phyloP scores from a whole-genome alignment of 1,140 invertebrate species.

The Monochamus saltuarius region DNA sequence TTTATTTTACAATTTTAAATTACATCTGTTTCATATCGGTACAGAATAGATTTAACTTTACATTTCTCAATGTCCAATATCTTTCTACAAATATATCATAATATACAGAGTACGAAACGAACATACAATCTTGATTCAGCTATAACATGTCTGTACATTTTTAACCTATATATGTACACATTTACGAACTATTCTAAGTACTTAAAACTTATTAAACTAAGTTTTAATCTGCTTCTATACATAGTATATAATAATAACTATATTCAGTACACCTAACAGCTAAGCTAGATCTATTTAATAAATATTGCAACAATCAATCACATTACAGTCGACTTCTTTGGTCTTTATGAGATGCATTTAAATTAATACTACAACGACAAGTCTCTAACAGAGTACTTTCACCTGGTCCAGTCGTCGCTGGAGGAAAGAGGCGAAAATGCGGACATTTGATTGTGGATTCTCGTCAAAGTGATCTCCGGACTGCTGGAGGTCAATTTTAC shows the following conservation, averaged over 20 bases:
- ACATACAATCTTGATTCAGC: no score
- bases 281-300: constrained; percentile 28
- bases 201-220: constrained; percentile 38
- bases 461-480: constrained; percentile 31
- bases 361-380: not conserved
- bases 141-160: constrained; percentile 17
- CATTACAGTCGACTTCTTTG: constrained; percentile 41
- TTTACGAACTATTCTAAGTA: constrained; percentile 14
- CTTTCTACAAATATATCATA: no score
- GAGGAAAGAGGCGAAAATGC: constrained; percentile 46
- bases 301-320: constrained; percentile 44
- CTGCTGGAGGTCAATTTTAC: constrained; percentile 34
- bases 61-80: no score
- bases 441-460: constrained; percentile 45
- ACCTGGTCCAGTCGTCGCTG: constrained; percentile 49
- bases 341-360: constrained; percentile 26
- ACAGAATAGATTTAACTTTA: no score
- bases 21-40: no score
- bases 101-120: no score
- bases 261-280: constrained; percentile 15
- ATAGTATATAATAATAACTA: constrained; percentile 36
- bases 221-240: constrained; percentile 35
- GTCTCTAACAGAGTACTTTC: constrained; percentile 33
- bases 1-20: no score
- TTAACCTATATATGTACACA: constrained; percentile 21